A percentile compares a stretch with the other conserved stretches of the same genome.
Conservation (phyloP, 2,888 invertebrate species). For the Acronicta alni region DNA sequence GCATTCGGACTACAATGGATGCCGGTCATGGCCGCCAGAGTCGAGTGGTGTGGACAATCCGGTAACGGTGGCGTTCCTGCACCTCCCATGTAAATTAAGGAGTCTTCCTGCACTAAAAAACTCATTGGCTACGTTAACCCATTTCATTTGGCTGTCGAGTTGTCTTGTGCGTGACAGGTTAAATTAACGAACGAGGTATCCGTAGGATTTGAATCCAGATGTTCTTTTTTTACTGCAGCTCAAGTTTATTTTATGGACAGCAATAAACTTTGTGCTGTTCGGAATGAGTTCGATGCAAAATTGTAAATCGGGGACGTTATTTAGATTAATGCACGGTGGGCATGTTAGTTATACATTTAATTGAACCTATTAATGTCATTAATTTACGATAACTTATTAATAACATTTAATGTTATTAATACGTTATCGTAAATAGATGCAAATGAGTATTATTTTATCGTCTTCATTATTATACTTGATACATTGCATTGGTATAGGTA, state of each 20-base stretch:
- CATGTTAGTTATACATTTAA: constrained; percentile 1
- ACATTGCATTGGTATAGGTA: too few relatives aligned
- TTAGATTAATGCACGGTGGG: background rate
- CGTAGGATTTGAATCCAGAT: background rate
- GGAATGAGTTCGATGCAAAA: background rate
- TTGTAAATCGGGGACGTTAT: background rate
- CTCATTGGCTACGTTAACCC: constrained; percentile 58
- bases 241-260: constrained; percentile 1
- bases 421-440: too few relatives aligned
- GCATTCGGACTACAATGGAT: constrained; percentile 74
- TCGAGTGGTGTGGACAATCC: constrained; percentile 72
- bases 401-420: too few relatives aligned
- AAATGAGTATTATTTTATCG: too few relatives aligned
- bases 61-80: constrained; percentile 51
- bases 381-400: too few relatives aligned
- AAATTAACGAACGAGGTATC: constrained; percentile 33
- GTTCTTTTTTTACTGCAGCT: background rate
- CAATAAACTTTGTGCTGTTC: background rate
- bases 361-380: constrained; percentile 8
- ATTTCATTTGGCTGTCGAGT: constrained; percentile 56
- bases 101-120: constrained; percentile 62
- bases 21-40: constrained; percentile 77
- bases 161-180: constrained; percentile 54
- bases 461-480: too few relatives aligned
- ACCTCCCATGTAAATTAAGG: constrained; percentile 70